A percentile compares a stretch with the other conserved stretches of the same genome.
Evolutionary conservation across 2,797 vertebrate species (phyloP).

Genomic region (Avahi laniger): DNA sequence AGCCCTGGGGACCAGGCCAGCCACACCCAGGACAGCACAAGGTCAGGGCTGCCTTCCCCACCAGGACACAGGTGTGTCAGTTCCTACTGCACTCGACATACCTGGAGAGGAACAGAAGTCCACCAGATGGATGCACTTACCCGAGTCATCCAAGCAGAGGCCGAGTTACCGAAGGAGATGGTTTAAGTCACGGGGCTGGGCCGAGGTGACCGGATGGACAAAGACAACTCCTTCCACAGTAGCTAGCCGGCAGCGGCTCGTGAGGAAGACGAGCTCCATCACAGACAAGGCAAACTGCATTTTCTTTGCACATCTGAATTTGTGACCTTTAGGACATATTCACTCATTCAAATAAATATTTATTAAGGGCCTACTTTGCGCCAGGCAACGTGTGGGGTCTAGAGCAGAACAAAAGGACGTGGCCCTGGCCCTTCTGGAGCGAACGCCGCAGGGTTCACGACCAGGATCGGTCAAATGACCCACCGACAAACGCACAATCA

Average conservation of each 20-base stretch:
- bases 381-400: not conserved
- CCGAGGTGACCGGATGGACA: not conserved
- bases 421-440: not conserved
- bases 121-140: not conserved
- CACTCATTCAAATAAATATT: not conserved
- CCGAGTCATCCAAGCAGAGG: not conserved
- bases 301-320: not conserved
- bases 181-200: not conserved
- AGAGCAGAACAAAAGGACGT: not conserved
- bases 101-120: not conserved
- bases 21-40: not conserved
- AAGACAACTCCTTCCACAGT: not conserved
- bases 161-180: not conserved
- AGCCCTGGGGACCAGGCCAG: not conserved
- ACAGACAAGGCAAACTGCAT: not conserved
- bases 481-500: not conserved
- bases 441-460: not conserved
- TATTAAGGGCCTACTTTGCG: no score
- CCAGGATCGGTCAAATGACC: not conserved
- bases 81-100: not conserved
- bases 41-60: not conserved
- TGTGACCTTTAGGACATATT: not conserved
- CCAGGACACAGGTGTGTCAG: not conserved
- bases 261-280: not conserved
- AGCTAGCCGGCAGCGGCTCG: not conserved